Evolutionary conservation across 2,113 vertebrate genomes (phyloP), one percentile per base, ranked within the genome.

Genomic region (Mormoops blainvillei): DNA sequence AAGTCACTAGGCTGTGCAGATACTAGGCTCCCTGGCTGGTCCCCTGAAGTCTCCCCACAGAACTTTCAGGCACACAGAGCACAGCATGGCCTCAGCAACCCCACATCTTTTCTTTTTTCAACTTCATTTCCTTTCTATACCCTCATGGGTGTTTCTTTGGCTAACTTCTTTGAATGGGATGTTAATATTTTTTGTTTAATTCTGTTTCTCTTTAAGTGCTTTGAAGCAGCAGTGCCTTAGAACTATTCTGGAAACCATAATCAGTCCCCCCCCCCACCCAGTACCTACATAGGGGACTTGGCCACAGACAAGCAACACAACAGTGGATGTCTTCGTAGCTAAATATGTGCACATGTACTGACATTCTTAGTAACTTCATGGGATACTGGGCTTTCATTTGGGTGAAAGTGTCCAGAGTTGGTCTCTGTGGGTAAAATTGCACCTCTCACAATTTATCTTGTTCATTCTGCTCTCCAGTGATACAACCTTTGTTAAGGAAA

Each of bases 81-180:
- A 15, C 8, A 6, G 1, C 0, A 0, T 2, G 5, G 38, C 19
- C 2, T 54, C 3, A 3, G 7, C 24, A 56, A 6, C 63, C 78
- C 36, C 0, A 5, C 15, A 33, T 24, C 41, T 81, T 48, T 36
- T 41, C 11, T 19, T 41, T 28, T 41, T 38, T n/a, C 4, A 38
- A 56, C 88, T n/a, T 38, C 6, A 13, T 50, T 78, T 83, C 61
- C 41, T 88, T 84, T 56, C 43, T 85, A 14, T 11, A 52, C 67
- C 56, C 45, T 77, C 68, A 65, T 48, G 5, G 20, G 8, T 16
- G 3, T 26, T 45, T 77, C 52, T 71, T 13, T 48, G 43, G 13
- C 43, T 15, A 61, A 31, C 11, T 74, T 31, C 22, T 41, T 10
- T 74, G 28, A 50, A 24, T 7, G 13, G n/a, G 28, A 77, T 43